These are phyloP conservation scores for Tyto alba DNA, from an alignment of 2,113 vertebrate genomes.

Conservation along the genomic window DNA sequence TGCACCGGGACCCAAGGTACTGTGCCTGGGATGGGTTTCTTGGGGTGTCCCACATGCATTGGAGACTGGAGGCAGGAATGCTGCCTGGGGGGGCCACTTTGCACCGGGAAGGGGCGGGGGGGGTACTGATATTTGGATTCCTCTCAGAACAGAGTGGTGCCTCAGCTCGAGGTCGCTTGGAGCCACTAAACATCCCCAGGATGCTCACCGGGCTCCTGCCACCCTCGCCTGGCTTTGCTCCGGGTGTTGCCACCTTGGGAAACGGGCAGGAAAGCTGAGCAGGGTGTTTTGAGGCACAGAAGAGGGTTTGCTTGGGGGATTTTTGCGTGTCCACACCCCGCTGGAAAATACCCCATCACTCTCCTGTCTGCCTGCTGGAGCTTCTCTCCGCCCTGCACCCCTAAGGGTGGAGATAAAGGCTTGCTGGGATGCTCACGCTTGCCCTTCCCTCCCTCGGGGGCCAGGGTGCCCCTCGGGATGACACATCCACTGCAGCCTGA, in stretches of 20 bases:
- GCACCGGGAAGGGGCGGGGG: accelerated
- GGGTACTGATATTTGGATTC: not conserved
- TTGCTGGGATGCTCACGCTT: not conserved
- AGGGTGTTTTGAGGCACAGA: not conserved
- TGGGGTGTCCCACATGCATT: not conserved
- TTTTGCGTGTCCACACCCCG: not conserved
- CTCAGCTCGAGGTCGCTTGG: accelerated
- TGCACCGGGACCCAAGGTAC: slow-evolving; percentile 85
- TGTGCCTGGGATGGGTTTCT: not conserved
- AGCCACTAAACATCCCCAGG: not conserved
- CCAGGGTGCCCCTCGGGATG: not conserved
- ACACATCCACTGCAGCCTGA: not conserved
- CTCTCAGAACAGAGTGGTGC: not conserved
- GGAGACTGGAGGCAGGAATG: not conserved
- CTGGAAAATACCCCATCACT: not conserved
- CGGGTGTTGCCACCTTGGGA: not conserved
- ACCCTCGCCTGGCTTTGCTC: not conserved
- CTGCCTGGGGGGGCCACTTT: not conserved
- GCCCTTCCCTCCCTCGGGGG: not conserved
- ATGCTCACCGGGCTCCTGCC: accelerated
- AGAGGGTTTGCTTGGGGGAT: not conserved
- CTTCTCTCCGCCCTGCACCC: slow-evolving; percentile 9
- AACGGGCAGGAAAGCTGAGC: accelerated
- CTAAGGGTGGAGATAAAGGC: not conserved
- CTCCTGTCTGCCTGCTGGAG: slow-evolving; percentile 41